phyloP scores from a whole-genome alignment of 2,113 vertebrate genomes.

The human (Homo sapiens) region DNA sequence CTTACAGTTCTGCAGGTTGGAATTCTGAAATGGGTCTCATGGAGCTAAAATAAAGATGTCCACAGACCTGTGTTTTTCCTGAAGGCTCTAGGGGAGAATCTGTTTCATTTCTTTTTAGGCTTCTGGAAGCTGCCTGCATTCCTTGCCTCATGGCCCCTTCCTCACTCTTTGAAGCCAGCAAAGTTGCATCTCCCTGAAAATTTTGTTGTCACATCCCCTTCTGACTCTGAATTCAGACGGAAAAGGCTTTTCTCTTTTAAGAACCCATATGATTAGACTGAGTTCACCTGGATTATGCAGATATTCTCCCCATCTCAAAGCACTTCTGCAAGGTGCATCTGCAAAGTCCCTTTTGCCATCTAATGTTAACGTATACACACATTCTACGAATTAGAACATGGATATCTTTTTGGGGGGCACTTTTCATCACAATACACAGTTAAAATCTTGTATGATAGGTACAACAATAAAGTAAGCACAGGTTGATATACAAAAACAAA shows the following conservation, averaged over 20 bases:
- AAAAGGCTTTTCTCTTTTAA: background rate
- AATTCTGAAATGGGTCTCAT: background rate
- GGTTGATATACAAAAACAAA: background rate
- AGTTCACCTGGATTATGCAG: background rate
- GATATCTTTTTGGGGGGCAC: background rate
- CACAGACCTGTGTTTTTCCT: background rate
- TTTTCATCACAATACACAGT: background rate
- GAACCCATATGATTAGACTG: background rate
- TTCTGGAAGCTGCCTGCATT: background rate
- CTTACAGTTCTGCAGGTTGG: background rate
- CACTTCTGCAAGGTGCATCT: background rate
- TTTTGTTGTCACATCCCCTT: background rate
- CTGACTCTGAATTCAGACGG: background rate
- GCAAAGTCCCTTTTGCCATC: background rate
- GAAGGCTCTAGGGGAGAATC: background rate
- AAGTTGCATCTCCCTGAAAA: background rate
- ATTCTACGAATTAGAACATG: background rate
- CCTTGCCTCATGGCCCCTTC: background rate
- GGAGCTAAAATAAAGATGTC: background rate
- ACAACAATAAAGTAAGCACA: background rate
- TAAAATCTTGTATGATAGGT: background rate
- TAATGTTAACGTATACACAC: background rate
- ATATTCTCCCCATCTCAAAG: background rate
- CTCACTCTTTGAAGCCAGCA: background rate
- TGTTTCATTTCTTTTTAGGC: background rate